Conservation (phyloP, 2,797 vertebrate species). For the Peromyscus melanophrys region DNA sequence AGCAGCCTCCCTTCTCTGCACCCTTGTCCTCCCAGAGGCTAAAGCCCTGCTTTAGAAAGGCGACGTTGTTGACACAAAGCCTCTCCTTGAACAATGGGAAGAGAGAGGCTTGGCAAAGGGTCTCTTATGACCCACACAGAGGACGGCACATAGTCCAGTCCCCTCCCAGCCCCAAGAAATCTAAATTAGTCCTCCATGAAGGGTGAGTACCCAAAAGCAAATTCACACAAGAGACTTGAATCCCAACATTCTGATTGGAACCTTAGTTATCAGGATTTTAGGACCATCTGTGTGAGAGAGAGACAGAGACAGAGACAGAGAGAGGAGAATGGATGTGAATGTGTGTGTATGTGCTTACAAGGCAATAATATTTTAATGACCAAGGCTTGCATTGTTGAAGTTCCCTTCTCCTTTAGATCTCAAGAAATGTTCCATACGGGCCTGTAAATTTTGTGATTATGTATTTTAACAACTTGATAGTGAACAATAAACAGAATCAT, state of each 20-base stretch:
- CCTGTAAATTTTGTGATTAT: constrained; percentile 38
- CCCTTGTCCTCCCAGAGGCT: neutral
- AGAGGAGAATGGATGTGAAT: neutral
- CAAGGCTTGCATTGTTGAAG: constrained; percentile 5
- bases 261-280: constrained; percentile 12
- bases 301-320: too few relatives aligned
- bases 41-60: neutral
- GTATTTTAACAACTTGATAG: constrained; percentile 49
- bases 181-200: neutral
- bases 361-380: constrained; percentile 50
- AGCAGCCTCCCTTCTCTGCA: neutral
- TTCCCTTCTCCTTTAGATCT: constrained; percentile 34
- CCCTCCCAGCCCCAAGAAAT: neutral
- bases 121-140: neutral
- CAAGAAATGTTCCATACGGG: constrained; percentile 19
- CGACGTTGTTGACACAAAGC: neutral
- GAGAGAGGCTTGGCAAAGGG: neutral
- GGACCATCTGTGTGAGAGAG: neutral
- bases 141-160: neutral
- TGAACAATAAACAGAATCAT: constrained; percentile 58
- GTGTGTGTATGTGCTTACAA: neutral
- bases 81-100: neutral
- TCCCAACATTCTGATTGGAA: neutral
- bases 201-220: neutral
- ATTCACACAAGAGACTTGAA: neutral